These are phyloP conservation scores for Melipona beecheii DNA, from an alignment of 2,888 invertebrate genomes.

Conservation along the genomic window DNA sequence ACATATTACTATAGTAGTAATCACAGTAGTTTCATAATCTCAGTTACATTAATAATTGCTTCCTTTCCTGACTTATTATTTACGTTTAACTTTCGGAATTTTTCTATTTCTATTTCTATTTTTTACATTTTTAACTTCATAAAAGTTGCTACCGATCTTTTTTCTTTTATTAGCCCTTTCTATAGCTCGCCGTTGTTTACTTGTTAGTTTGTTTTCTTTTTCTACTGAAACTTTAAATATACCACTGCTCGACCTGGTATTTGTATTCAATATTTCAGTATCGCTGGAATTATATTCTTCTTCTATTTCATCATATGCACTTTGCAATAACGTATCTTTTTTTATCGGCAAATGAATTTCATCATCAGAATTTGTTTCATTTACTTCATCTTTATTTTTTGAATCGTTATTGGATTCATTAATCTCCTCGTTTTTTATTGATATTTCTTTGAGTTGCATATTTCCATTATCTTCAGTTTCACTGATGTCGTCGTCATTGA, in stretches of 20 bases:
- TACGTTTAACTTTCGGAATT: slow-evolving; percentile 76
- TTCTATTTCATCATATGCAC: slow-evolving; percentile 80
- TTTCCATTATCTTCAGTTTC: slow-evolving; percentile 73
- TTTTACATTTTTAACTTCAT: slow-evolving; percentile 95
- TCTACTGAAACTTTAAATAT: slow-evolving; percentile 79
- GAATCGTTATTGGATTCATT: slow-evolving; percentile 6
- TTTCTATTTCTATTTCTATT: slow-evolving; percentile 92
- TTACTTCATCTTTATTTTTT: slow-evolving; percentile 25
- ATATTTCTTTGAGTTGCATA: slow-evolving; percentile 4
- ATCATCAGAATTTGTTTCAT: slow-evolving; percentile 39
- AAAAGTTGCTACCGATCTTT: slow-evolving; percentile 95
- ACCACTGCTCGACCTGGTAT: slow-evolving; percentile 83
- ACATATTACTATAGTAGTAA: background rate
- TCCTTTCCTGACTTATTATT: slow-evolving; percentile 26
- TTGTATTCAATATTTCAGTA: slow-evolving; percentile 86
- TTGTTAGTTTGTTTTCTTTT: slow-evolving; percentile 86
- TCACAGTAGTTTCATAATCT: background rate
- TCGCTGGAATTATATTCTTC: slow-evolving; percentile 83
- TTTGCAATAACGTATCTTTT: slow-evolving; percentile 82
- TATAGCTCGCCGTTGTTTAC: slow-evolving; percentile 90
- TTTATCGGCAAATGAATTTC: slow-evolving; percentile 74
- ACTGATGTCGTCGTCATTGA: background rate
- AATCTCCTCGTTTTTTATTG: slow-evolving; percentile 5
- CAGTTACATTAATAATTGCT: background rate
- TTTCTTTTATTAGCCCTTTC: slow-evolving; percentile 91